Evolutionary conservation across 2,797 vertebrate genomes (phyloP), one percentile per base, ranked within the genome.

Genomic region (Tympanoctomys barrerae): DNA sequence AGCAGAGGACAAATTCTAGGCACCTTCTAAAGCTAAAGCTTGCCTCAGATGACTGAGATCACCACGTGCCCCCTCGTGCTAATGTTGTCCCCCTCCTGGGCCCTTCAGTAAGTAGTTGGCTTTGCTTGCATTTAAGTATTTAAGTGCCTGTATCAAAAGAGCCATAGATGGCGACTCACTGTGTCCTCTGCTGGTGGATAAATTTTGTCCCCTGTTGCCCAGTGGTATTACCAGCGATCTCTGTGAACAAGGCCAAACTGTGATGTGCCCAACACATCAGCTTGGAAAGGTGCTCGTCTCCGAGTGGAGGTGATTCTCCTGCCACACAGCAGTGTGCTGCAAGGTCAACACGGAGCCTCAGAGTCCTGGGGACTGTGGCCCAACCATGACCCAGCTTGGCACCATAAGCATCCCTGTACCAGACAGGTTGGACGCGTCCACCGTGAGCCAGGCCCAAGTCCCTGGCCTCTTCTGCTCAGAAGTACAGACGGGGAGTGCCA

Each of bases 1-100:
- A 94, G 89, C 96, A 97, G 90, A 95, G 91, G 57, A 94, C 62
- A n/a, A 57, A 81, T 70, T 88, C 91, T 71, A 68, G 87, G 87
- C 54, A 85, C 79, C 39, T 36, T 82, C 68, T 93, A 68, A 96
- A 80, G 88, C 68, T 93, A 68, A 96, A 80, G 88, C 22, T 87
- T 90, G 64, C 87, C 26, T 88, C 85, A 90, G 77, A 39, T 92
- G n/a, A 59, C 36, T 89, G 79, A 87, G 91, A 75, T 68, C 59
- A n/a, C 42, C 78, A 88, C 0, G 0, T 3, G 18, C 7, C 11
- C 87, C 57, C 78, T 89, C 54, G 18, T 49, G 78, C 83, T 93
- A 96, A 90, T 91, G 33, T 88, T 46, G 4, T 9, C 68, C 52
- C 28, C 78, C 26, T 54, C 75, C 33, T 57, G 14, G 2, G 5